Base-by-base conservation (phyloP, 1,140 invertebrate species). In the Bombus confusus region DNA sequence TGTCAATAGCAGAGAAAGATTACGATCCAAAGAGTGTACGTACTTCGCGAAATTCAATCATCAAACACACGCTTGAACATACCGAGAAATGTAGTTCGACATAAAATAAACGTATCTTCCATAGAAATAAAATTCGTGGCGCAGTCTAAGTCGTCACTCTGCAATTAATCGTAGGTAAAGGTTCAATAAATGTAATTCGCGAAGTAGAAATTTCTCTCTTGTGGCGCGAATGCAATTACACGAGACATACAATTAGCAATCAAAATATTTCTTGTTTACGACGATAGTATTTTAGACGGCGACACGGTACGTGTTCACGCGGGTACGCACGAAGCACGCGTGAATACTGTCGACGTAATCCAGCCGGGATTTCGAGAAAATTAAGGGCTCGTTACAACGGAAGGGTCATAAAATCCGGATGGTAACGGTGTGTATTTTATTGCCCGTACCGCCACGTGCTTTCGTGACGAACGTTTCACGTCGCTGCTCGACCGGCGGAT, bases 371-470 rank as follows among this genome's bases (percentile, higher is more conserved):
- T 73, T 74, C 37, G 78, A 68, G 87, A 80, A 83, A 89, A 89
- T 89, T 89, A 89, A 86, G 71, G 71, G 79, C 87, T 88, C 83
- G 88, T 89, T 89, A 88, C 83, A 80, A 71, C 31, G 64, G 74
- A 47, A 73, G 39, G 47, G 34, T 41, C 75, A 22, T 88, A 89
- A 88, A 89, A 88, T 86, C 68, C 68, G 57, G 41, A 81, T 77
- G 62, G 82, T 69, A 89, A 88, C 76, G 78, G 64, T 52, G 74
- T 66, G 79, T 88, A 76, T 80, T 89, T 89, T 86, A 88, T 82
- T 62, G 78, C n/a, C 13, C 25, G 1, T 37, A 64, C 39, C 37
- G 22, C n/a, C 79, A 64, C 75, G 79, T 68, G 74, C 43, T 39
- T 12, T 2, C 78, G 78, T 88, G 82, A 81, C 73, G 73, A 71